Evolutionary conservation across 2,113 vertebrate genomes (phyloP), one percentile per base, ranked within the genome.

Genomic region (Damaliscus lunatus): DNA sequence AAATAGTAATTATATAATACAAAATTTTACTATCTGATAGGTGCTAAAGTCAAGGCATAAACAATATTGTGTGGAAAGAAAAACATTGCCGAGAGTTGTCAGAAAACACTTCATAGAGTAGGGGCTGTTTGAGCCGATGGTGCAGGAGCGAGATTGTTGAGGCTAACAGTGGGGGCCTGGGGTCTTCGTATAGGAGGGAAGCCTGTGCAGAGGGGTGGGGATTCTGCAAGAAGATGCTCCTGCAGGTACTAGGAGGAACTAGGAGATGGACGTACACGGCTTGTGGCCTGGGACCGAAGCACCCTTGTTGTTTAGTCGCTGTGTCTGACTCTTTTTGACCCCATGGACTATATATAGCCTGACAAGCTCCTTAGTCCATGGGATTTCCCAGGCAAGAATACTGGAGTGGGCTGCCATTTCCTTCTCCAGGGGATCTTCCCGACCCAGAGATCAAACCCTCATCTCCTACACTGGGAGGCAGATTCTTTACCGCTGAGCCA

Each of bases 81-180:
- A 91, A 71, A 29, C 17, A 62, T 82, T 86, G 57, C 60, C 78
- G 46, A 86, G 83, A 96, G 50, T 16, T 55, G 67, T 62, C 23
- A 0, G 80, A 15, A 36, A 46, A 84, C 33, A 19, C 40, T 29
- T 82, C 2, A 1, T 16, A 71, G 27, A 17, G 13, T 5, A n/a
- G 43, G 60, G 19, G 9, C n/a, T 17, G 0, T 36, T 31, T 50
- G 60, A 89, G 27, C 7, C 9, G 2, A 7, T 48, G 31, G 21
- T n/a, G 13, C 4, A 10, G 31, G 59, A 14, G 23, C 67, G 25
- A 43, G 74, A 10, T 1, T 33, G 4, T 17, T 5, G 46, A 11
- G 29, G 31, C 3, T 1, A 40, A 21, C 2, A 3, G 23, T 4
- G 13, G 33, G 31, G 33, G 31, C 5, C 15, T 43, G 29, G 50